Conservation (phyloP, 2,113 vertebrate genomes). For the Bolborhynchus lineola region DNA sequence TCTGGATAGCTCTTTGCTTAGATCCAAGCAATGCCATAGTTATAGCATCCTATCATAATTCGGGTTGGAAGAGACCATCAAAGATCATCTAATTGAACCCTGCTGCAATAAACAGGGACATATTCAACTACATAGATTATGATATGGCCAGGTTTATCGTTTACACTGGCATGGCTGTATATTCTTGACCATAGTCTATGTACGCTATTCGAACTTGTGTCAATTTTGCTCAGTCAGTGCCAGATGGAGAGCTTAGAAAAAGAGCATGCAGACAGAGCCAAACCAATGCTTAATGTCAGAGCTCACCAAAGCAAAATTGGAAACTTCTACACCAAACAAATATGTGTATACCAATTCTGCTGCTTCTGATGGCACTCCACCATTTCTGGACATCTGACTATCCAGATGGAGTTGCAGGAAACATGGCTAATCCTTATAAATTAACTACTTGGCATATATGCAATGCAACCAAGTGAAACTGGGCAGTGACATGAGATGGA, state of each 20-base stretch:
- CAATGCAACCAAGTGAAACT: not conserved
- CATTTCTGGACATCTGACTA: not conserved
- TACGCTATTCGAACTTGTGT: fast-evolving
- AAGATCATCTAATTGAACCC: not conserved
- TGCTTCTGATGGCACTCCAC: not conserved
- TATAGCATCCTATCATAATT: not conserved
- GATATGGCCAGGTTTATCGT: not conserved
- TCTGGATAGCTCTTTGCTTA: not conserved
- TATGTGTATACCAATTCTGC: not conserved
- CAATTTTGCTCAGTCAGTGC: too few species aligned
- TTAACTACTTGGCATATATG: not conserved
- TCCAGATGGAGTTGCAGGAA: not conserved
- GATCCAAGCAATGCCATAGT: not conserved
- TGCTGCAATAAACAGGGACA: not conserved
- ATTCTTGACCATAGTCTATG: not conserved
- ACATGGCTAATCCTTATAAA: not conserved
- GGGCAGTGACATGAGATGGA: fast-evolving
- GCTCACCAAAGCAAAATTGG: not conserved
- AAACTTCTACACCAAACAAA: not conserved
- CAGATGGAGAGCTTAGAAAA: not conserved
- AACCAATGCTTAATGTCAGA: not conserved
- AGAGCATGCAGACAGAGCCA: not conserved
- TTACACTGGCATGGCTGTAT: not conserved
- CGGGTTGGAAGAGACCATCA: not conserved
- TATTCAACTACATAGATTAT: not conserved